phyloP scores from a whole-genome alignment of 2,797 vertebrate genomes.

The Anisognathus igniventris region DNA sequence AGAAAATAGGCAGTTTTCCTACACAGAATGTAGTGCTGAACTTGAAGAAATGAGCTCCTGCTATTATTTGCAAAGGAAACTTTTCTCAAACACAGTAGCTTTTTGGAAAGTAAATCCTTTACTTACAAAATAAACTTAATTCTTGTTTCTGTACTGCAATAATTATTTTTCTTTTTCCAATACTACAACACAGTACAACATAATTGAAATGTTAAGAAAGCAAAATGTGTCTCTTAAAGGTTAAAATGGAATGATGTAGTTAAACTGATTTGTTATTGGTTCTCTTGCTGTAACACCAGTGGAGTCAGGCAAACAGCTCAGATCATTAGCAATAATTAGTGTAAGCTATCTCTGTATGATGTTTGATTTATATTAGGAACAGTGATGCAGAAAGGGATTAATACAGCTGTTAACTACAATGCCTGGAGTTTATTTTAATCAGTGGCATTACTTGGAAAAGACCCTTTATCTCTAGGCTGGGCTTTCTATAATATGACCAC shows the following conservation, averaged over 20 bases:
- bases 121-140: neutral
- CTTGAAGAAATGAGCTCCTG: neutral
- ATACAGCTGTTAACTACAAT: constrained; percentile 32
- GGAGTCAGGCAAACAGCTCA: neutral
- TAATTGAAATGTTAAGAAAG: neutral
- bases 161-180: neutral
- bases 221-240: neutral
- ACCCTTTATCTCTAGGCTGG: neutral
- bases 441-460: neutral
- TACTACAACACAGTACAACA: neutral
- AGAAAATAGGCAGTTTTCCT: neutral
- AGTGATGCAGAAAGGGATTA: constrained; percentile 39
- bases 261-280: neutral
- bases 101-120: neutral
- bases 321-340: constrained; percentile 42
- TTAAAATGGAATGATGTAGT: neutral
- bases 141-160: neutral
- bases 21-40: neutral
- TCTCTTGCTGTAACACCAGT: neutral
- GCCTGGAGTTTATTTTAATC: neutral
- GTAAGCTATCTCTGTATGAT: neutral
- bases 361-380: constrained; percentile 26
- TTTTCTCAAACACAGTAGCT: neutral
- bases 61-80: neutral
- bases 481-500: neutral